phyloP scores from a whole-genome alignment of 2,113 vertebrate species.

The Neofelis nebulosa region DNA sequence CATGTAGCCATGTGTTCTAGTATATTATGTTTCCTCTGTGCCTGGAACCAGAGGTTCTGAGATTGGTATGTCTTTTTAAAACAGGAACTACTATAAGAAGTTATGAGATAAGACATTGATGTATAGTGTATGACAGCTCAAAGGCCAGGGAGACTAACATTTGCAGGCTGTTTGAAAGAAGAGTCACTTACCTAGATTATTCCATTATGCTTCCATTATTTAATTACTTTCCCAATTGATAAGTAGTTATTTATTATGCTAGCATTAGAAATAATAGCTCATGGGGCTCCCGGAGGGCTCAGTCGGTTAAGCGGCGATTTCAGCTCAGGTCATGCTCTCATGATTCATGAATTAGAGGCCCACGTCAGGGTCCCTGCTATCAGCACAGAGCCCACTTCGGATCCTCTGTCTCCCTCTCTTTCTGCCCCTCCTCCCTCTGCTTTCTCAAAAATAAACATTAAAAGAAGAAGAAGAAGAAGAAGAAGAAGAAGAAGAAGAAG shows the following conservation, averaged over 20 bases:
- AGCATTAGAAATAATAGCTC: slow-evolving; percentile 21
- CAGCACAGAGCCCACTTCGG: too few species aligned
- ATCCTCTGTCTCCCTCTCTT: too few species aligned
- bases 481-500: too few species aligned
- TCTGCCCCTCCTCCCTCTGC: too few species aligned
- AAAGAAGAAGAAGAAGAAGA: too few species aligned
- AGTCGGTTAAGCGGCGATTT: too few species aligned
- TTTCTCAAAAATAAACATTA: too few species aligned
- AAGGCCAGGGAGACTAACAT: background rate
- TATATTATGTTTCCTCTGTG: background rate
- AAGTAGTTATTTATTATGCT: background rate
- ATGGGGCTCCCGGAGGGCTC: background rate
- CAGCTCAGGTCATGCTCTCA: too few species aligned
- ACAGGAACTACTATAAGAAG: background rate
- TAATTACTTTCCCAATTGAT: slow-evolving; percentile 35
- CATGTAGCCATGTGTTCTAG: background rate
- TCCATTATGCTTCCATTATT: slow-evolving; percentile 18
- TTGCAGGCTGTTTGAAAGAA: slow-evolving; percentile 27
- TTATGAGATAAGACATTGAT: background rate
- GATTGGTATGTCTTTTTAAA: slow-evolving; percentile 25
- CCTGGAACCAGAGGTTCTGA: background rate
- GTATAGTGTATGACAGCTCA: background rate
- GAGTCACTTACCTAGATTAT: slow-evolving; percentile 25
- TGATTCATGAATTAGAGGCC: too few species aligned
- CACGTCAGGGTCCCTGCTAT: too few species aligned